Conservation (phyloP, 1,140 invertebrate species). For the Antheraea mylitta region DNA sequence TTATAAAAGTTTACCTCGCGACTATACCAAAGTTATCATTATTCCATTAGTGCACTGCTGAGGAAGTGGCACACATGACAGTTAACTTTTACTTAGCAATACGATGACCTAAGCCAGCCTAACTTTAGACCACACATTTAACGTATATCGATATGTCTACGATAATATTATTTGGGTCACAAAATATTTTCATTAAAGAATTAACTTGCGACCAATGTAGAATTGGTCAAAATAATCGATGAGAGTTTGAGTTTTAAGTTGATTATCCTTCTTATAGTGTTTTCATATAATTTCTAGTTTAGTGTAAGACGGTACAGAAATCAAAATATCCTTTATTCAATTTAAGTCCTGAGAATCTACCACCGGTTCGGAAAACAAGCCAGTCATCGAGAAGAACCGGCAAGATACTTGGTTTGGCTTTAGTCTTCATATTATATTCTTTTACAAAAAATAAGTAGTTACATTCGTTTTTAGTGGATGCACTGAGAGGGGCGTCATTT, state of each 20-base stretch:
- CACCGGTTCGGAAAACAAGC: no score
- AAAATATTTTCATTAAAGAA: background rate
- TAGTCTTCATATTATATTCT: no score
- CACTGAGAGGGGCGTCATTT: no score
- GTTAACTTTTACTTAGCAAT: constrained; percentile 52
- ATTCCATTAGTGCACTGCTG: constrained; percentile 29
- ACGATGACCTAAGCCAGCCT: constrained; percentile 43
- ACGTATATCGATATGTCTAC: background rate
- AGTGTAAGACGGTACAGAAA: no score
- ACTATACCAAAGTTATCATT: constrained; percentile 32
- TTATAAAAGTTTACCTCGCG: constrained; percentile 20
- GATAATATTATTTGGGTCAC: constrained; percentile 1
- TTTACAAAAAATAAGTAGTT: no score
- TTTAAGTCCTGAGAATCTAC: no score
- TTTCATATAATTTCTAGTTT: background rate
- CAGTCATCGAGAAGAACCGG: no score
- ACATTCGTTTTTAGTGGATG: no score
- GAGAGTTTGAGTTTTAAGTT: no score
- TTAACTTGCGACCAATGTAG: background rate
- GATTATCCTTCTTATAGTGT: no score
- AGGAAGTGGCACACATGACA: constrained; percentile 53
- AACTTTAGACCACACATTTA: constrained; percentile 13
- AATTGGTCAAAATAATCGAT: background rate
- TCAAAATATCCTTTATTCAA: no score
- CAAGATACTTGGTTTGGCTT: no score